phyloP scores from a whole-genome alignment of 2,888 invertebrate genomes.

The Rotaria macrura region DNA sequence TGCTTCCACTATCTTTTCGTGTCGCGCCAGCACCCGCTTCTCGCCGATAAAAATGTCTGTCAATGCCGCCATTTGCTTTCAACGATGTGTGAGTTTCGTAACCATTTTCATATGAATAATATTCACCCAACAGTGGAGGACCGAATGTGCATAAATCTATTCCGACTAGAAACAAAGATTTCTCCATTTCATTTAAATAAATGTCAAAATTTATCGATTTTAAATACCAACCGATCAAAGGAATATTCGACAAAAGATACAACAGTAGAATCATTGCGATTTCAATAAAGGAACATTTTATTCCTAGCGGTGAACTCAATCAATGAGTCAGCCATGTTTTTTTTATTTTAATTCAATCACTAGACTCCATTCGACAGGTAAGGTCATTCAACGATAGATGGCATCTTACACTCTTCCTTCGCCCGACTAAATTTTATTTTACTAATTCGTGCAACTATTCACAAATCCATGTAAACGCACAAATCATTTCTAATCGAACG shows the following conservation, averaged over 20 bases:
- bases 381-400: neutral
- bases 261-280: neutral
- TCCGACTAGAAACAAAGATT: neutral
- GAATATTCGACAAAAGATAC: neutral
- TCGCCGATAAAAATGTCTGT: conserved; percentile 24
- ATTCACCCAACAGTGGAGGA: conserved; percentile 20
- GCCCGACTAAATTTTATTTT: too few species aligned
- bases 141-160: neutral
- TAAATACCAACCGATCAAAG: neutral
- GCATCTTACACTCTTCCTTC: too few species aligned
- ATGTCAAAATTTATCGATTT: neutral
- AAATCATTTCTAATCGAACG: too few species aligned
- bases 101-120: conserved; percentile 32
- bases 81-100: conserved; percentile 29
- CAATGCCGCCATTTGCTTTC: conserved; percentile 16
- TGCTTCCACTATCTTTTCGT: conserved; percentile 16
- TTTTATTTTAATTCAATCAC: neutral
- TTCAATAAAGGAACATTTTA: neutral
- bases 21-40: conserved; percentile 34
- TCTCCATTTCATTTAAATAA: neutral
- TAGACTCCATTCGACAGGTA: neutral
- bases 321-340: neutral
- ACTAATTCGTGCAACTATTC: too few species aligned
- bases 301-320: neutral
- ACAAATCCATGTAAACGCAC: too few species aligned